A percentile compares a stretch with the other conserved stretches of the same genome.
These are phyloP conservation scores for Sus cebifrons DNA, from an alignment of 2,797 vertebrate genomes.

Conservation along the genomic window DNA sequence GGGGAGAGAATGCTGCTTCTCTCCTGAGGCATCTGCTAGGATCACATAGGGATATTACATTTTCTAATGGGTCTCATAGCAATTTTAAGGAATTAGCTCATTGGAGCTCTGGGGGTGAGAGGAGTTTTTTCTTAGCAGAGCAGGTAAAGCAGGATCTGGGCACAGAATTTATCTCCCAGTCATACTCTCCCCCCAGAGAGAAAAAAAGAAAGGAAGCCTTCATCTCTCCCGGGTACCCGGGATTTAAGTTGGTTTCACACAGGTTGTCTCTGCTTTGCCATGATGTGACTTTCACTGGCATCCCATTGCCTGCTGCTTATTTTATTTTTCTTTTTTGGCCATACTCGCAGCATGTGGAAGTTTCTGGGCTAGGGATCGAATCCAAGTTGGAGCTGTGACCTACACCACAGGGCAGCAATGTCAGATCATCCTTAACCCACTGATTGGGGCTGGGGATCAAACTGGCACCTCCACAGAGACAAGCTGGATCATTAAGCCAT, in stretches of 20 bases:
- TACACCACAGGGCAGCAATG: too few species aligned
- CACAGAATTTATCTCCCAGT: not conserved
- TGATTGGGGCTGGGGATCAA: too few species aligned
- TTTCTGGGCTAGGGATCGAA: too few species aligned
- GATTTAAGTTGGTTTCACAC: not conserved
- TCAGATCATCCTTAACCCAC: too few species aligned
- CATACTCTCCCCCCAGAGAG: not conserved
- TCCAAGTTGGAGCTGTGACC: too few species aligned
- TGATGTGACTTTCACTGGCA: not conserved
- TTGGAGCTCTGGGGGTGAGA: not conserved
- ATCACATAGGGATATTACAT: not conserved
- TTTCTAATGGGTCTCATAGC: not conserved
- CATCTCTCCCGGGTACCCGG: not conserved
- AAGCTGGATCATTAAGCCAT: too few species aligned
- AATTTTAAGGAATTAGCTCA: conserved; percentile 66
- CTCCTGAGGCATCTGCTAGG: not conserved
- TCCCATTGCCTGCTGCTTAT: not conserved
- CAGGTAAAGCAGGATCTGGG: not conserved
- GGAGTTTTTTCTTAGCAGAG: conserved; percentile 33
- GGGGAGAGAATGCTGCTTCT: not conserved
- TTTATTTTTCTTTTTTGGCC: too few species aligned
- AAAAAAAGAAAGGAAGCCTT: not conserved
- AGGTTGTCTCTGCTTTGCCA: not conserved
- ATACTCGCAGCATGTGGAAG: too few species aligned
- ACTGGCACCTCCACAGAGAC: too few species aligned